Conservation (phyloP, 2,888 invertebrate species). For the Drosophila kambysellisi region DNA sequence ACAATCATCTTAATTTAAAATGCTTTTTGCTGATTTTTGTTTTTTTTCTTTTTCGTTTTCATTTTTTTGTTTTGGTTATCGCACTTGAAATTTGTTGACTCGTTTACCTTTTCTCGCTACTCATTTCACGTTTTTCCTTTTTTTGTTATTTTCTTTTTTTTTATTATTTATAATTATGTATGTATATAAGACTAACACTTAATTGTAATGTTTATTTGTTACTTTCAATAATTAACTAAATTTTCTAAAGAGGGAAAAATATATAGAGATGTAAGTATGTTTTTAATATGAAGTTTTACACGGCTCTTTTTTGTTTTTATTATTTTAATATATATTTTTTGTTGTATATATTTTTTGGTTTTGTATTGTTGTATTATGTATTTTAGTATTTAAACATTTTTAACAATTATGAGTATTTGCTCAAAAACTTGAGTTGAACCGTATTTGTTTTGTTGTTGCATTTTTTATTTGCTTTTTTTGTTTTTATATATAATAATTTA, state of each 20-base stretch:
- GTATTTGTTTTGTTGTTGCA: conserved; percentile 49
- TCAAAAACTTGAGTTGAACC: conserved; percentile 76
- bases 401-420: conserved; percentile 81
- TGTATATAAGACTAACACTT: conserved; percentile 83
- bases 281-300: conserved; percentile 68
- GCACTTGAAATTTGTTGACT: conserved; percentile 56
- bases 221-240: conserved; percentile 81
- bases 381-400: conserved; percentile 67
- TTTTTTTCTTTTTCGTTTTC: conserved; percentile 7
- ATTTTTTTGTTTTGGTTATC: conserved; percentile 49
- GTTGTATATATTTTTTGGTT: conserved; percentile 37
- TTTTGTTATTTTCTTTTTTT: conserved; percentile 47
- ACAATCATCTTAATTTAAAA: conserved; percentile 66
- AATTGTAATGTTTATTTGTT: conserved; percentile 70
- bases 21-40: conserved; percentile 34
- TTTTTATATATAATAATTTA: conserved; percentile 56
- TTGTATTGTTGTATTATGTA: conserved; percentile 53
- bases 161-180: conserved; percentile 52
- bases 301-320: conserved; percentile 42
- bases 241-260: conserved; percentile 80
- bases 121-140: conserved; percentile 47
- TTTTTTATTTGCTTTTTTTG: conserved; percentile 47
- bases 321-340: conserved; percentile 47
- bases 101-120: conserved; percentile 31
- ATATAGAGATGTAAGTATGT: conserved; percentile 61